Evolutionary conservation across 1,140 invertebrate species (phyloP).

Genomic region (Palaemon carinicauda): DNA sequence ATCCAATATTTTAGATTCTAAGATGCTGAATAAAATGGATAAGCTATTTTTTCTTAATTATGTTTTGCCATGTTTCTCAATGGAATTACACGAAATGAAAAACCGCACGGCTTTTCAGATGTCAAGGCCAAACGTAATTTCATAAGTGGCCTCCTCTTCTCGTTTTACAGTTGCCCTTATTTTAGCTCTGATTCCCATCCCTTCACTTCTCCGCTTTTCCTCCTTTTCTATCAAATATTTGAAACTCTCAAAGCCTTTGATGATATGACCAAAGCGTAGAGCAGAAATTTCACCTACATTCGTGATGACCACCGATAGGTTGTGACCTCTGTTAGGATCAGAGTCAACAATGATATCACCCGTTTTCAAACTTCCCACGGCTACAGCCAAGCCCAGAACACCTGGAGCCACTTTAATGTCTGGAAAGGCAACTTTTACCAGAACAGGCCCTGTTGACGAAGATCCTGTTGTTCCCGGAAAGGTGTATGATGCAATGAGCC

Average conservation of each 20-base stretch:
- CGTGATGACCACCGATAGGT: conserved; percentile 7
- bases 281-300: conserved; percentile 18
- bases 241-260: conserved; percentile 20
- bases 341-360: conserved; percentile 25
- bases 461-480: background rate
- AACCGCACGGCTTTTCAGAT: background rate
- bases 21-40: no score
- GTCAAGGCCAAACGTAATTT: conserved; percentile 29
- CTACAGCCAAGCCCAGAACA: background rate
- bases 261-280: conserved; percentile 9
- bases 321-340: background rate
- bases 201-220: background rate
- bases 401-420: conserved; percentile 9
- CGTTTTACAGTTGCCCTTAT: conserved; percentile 16
- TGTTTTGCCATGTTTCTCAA: background rate
- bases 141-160: conserved; percentile 24
- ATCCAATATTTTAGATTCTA: no score
- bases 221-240: background rate
- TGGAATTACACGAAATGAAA: background rate
- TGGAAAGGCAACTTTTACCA: conserved; percentile 21
- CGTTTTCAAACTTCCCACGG: background rate
- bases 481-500: background rate
- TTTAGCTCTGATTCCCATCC: background rate
- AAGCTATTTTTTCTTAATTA: no score
- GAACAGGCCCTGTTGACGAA: background rate